phyloP scores from a whole-genome alignment of 2,113 vertebrate genomes.

The Lonchura striata region DNA sequence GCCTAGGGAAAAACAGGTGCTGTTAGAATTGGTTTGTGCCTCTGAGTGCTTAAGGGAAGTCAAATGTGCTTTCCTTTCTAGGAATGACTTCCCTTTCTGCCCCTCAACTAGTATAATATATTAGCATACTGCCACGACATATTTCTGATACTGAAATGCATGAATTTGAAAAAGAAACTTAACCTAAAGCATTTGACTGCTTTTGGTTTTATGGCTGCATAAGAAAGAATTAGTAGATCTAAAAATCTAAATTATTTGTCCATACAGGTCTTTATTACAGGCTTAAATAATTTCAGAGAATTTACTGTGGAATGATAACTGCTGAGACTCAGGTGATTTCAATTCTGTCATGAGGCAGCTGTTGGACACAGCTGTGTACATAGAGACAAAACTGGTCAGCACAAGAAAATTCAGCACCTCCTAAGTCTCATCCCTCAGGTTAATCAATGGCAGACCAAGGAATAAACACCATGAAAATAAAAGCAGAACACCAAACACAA shows the following conservation, averaged over 20 bases:
- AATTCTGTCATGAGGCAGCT: not conserved
- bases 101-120: not conserved
- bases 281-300: not conserved
- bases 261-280: not conserved
- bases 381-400: not conserved
- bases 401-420: not conserved
- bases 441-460: not conserved
- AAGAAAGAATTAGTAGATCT: not conserved
- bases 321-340: not conserved
- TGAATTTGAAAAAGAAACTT: not conserved
- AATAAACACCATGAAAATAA: not conserved
- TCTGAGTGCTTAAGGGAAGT: not conserved
- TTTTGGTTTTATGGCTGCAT: not conserved
- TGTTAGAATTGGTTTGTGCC: not conserved
- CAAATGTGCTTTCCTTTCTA: not conserved
- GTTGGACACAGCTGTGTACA: not conserved
- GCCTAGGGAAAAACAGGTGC: conserved; percentile 51
- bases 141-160: not conserved
- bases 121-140: not conserved
- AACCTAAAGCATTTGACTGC: not conserved
- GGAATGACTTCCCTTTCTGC: not conserved
- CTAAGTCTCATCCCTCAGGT: not conserved
- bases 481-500: not conserved
- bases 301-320: not conserved
- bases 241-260: not conserved